Conservation (phyloP, 1,140 invertebrate species). For the Gryllus bimaculatus region DNA sequence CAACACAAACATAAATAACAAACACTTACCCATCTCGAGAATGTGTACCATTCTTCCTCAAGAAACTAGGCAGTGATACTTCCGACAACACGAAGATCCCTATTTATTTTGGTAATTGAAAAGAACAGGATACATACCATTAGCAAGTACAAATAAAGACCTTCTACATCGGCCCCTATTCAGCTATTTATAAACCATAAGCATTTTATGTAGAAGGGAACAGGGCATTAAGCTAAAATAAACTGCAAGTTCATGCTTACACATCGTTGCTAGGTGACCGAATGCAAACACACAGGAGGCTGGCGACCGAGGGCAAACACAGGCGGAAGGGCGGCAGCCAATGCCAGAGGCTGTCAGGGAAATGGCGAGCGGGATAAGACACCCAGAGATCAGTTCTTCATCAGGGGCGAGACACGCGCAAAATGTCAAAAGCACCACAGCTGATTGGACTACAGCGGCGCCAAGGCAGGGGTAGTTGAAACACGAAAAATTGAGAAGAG, state of each 20-base stretch:
- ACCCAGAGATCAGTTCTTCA: not conserved
- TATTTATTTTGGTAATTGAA: slow-evolving; percentile 2
- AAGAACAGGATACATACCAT: not conserved
- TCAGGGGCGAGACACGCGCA: not conserved
- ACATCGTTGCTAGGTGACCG: slow-evolving; percentile 2
- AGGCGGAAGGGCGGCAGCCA: not conserved
- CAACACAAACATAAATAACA: too few relatives aligned
- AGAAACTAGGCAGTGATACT: not conserved
- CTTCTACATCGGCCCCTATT: not conserved
- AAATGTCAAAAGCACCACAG: not conserved
- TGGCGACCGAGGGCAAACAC: not conserved
- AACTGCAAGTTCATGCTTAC: slow-evolving; percentile 4
- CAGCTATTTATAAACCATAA: not conserved
- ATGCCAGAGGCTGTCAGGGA: not conserved
- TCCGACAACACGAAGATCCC: not conserved
- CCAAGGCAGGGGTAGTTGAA: too few relatives aligned
- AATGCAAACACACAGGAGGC: not conserved
- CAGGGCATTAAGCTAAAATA: not conserved
- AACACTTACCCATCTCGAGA: too few relatives aligned
- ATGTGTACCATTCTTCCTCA: too few relatives aligned
- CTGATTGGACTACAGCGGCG: too few relatives aligned
- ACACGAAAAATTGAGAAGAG: too few relatives aligned
- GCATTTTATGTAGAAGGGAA: not conserved
- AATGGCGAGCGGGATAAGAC: not conserved
- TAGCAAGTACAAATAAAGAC: not conserved